phyloP scores from a whole-genome alignment of 2,888 invertebrate species.

The Conistra vaccinii region DNA sequence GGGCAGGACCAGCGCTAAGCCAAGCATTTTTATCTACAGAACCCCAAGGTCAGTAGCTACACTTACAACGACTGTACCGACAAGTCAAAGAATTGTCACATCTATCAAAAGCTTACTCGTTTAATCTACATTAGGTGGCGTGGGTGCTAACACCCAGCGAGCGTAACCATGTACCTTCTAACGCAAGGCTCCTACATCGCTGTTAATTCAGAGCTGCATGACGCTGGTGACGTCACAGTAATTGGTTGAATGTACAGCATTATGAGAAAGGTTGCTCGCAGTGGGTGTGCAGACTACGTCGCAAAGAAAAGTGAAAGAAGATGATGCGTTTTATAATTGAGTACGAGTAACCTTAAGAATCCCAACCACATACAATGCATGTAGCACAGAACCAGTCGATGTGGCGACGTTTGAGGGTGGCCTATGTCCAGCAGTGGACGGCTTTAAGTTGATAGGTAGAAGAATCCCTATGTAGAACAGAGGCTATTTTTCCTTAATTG shows the following conservation, averaged over 20 bases:
- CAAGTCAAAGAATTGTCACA: conserved; percentile 4
- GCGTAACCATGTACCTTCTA: conserved; percentile 69
- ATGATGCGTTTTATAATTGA: background rate
- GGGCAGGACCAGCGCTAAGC: too few relatives aligned
- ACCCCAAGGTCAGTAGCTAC: too few relatives aligned
- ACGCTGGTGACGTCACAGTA: conserved; percentile 55
- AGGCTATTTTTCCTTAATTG: too few relatives aligned
- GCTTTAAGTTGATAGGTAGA: background rate
- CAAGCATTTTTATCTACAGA: too few relatives aligned
- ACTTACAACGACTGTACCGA: too few relatives aligned
- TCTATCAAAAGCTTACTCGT: conserved; percentile 29
- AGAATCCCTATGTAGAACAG: too few relatives aligned
- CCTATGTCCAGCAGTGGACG: background rate
- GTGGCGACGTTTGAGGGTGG: background rate
- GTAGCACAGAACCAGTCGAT: background rate
- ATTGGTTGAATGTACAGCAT: conserved; percentile 17
- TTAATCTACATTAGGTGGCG: conserved; percentile 48
- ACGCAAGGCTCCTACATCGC: conserved; percentile 63
- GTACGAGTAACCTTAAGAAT: background rate
- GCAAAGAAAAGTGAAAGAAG: background rate
- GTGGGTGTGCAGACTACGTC: conserved; percentile 19
- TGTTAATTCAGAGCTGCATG: conserved; percentile 57
- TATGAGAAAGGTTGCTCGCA: conserved; percentile 36
- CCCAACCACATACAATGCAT: background rate
- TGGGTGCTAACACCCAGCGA: conserved; percentile 56